A percentile compares a stretch with the other conserved stretches of the same genome.
phyloP scores from a whole-genome alignment of 2,797 vertebrate species.

The Echeneis naucrates region DNA sequence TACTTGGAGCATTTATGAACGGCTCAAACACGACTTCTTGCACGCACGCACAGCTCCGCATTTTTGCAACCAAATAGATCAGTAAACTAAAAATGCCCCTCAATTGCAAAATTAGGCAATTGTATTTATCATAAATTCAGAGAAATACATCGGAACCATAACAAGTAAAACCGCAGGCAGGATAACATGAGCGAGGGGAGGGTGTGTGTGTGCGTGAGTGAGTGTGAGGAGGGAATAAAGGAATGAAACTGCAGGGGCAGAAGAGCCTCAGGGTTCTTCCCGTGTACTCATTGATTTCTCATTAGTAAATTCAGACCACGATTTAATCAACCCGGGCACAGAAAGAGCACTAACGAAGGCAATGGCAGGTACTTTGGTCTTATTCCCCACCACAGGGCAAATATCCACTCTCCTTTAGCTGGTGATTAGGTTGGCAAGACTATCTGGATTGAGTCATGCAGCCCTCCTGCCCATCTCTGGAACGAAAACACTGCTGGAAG shows the following conservation, averaged over 20 bases:
- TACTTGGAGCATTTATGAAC: constrained; percentile 42
- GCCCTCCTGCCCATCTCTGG: constrained; percentile 17
- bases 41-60: constrained; percentile 32
- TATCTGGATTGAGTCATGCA: constrained; percentile 39
- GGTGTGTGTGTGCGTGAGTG: constrained; percentile 1
- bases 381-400: constrained; percentile 66
- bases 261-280: constrained; percentile 49
- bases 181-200: constrained; percentile 51
- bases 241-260: constrained; percentile 58
- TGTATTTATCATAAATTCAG: constrained; percentile 68
- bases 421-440: constrained; percentile 60
- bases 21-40: constrained; percentile 33
- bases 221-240: constrained; percentile 25
- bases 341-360: constrained; percentile 63
- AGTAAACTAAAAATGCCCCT: constrained; percentile 70
- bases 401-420: constrained; percentile 59
- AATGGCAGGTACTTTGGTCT: constrained; percentile 61
- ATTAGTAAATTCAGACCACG: constrained; percentile 75
- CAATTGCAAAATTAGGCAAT: constrained; percentile 67
- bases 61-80: constrained; percentile 52
- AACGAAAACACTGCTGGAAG: constrained; percentile 32
- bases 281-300: constrained; percentile 76
- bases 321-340: constrained; percentile 64
- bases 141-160: constrained; percentile 47
- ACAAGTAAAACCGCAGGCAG: constrained; percentile 20